Evolutionary conservation across 2,888 invertebrate species (phyloP).

Genomic region (Hypsopygia costalis): DNA sequence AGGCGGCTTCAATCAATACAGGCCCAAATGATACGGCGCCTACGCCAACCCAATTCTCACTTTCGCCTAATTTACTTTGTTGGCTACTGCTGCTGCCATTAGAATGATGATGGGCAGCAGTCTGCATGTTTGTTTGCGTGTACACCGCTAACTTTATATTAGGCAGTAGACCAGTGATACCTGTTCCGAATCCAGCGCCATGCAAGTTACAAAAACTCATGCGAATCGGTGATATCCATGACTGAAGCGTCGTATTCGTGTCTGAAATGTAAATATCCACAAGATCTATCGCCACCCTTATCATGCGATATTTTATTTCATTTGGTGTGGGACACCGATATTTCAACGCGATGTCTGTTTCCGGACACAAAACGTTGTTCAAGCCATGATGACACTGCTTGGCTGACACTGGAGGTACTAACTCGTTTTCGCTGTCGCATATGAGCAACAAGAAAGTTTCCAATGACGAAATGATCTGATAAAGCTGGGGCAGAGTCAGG

Average conservation of each 20-base stretch:
- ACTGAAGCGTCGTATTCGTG: constrained; percentile 90
- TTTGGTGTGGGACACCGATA: constrained; percentile 90
- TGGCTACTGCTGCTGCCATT: constrained; percentile 70
- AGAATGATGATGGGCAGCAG: constrained; percentile 74
- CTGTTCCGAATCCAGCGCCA: constrained; percentile 93
- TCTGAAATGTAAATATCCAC: constrained; percentile 96
- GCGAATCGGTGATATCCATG: constrained; percentile 94
- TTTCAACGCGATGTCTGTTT: constrained; percentile 84
- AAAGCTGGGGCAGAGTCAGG: constrained; percentile 92
- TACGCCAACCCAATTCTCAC: constrained; percentile 94
- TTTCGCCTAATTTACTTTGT: constrained; percentile 54
- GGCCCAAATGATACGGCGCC: constrained; percentile 95
- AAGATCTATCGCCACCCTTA: constrained; percentile 92
- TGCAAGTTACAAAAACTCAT: constrained; percentile 97
- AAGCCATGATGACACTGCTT: constrained; percentile 90
- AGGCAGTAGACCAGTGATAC: constrained; percentile 92
- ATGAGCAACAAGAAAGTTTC: constrained; percentile 94
- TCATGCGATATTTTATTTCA: constrained; percentile 96
- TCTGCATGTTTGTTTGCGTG: constrained; percentile 84
- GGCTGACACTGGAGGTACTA: constrained; percentile 89
- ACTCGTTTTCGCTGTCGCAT: constrained; percentile 93
- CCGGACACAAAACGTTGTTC: constrained; percentile 84
- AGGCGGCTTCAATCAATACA: constrained; percentile 92
- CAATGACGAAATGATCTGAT: constrained; percentile 91
- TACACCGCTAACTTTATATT: constrained; percentile 83